A percentile compares a stretch with the other conserved stretches of the same genome.
Conservation (phyloP, 2,113 vertebrate genomes). For the Chloropsis cyanopogon region DNA sequence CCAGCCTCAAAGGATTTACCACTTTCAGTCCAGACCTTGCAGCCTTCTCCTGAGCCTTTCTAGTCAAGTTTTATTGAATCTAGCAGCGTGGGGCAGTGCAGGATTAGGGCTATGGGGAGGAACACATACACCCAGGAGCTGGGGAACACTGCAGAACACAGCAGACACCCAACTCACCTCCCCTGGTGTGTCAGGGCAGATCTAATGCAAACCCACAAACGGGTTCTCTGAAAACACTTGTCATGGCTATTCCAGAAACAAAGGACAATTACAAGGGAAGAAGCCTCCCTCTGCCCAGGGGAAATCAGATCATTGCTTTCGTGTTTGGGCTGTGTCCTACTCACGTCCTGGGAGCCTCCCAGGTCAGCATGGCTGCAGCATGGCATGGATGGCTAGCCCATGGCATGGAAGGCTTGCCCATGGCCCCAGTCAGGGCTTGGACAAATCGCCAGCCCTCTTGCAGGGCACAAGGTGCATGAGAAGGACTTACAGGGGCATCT, state of each 20-base stretch:
- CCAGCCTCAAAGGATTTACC: background rate
- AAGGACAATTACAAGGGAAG: background rate
- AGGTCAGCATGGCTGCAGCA: rapidly evolving
- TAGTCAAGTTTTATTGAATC: background rate
- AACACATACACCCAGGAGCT: rapidly evolving
- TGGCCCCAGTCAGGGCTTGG: background rate
- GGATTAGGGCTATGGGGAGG: background rate
- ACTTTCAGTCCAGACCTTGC: background rate
- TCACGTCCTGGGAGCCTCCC: rapidly evolving
- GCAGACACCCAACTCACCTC: background rate
- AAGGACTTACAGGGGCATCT: background rate
- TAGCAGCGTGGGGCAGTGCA: background rate
- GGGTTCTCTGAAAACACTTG: background rate
- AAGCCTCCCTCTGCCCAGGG: background rate
- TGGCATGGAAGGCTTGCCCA: background rate
- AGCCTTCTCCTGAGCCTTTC: background rate
- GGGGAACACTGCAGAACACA: rapidly evolving
- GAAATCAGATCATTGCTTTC: background rate
- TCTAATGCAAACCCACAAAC: background rate
- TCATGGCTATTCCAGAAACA: background rate
- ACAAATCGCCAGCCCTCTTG: background rate
- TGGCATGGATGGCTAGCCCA: background rate
- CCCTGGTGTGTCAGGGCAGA: rapidly evolving
- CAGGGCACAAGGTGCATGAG: rapidly evolving
- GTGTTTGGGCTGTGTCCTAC: background rate